Percentiles rank a stretch among this genome's conserved stretches.
phyloP scores from a whole-genome alignment of 1,140 invertebrate species.

The Drosophila pandora region DNA sequence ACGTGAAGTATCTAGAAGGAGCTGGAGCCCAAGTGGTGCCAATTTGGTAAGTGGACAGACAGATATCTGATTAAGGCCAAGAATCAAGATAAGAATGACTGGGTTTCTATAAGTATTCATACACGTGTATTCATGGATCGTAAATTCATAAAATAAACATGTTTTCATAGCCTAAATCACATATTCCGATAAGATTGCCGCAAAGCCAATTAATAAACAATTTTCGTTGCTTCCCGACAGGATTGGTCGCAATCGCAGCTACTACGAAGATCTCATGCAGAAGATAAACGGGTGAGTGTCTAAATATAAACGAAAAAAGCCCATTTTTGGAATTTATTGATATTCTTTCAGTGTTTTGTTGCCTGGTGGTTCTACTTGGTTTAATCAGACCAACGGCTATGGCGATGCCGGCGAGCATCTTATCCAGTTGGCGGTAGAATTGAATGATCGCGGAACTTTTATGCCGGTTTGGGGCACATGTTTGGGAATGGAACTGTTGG shows the following conservation, averaged over 20 bases:
- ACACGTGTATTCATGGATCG: constrained; percentile 2
- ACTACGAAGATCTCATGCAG: constrained; percentile 87
- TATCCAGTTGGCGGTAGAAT: constrained; percentile 86
- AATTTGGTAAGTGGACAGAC: constrained; percentile 85
- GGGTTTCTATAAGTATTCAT: background rate
- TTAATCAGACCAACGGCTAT: constrained; percentile 88
- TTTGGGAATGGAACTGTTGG: constrained; percentile 93
- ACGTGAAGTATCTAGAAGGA: constrained; percentile 89
- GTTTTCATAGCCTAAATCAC: constrained; percentile 3
- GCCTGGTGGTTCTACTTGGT: constrained; percentile 89
- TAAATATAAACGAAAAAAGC: constrained; percentile 5
- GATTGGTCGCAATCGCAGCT: constrained; percentile 86
- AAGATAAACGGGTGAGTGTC: constrained; percentile 89
- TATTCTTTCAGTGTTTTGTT: constrained; percentile 87
- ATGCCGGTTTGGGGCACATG: constrained; percentile 96
- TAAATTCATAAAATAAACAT: constrained; percentile 6
- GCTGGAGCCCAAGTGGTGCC: constrained; percentile 89
- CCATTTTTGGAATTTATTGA: constrained; percentile 16
- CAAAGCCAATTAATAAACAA: constrained; percentile 29
- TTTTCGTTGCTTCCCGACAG: constrained; percentile 84
- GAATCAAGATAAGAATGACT: constrained; percentile 22
- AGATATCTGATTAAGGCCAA: background rate
- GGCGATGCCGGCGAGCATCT: constrained; percentile 89
- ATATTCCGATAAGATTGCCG: constrained; percentile 23
- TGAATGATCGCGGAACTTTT: constrained; percentile 89